Conservation (phyloP, 1,140 invertebrate species). For the Matsumurasca onukii region DNA sequence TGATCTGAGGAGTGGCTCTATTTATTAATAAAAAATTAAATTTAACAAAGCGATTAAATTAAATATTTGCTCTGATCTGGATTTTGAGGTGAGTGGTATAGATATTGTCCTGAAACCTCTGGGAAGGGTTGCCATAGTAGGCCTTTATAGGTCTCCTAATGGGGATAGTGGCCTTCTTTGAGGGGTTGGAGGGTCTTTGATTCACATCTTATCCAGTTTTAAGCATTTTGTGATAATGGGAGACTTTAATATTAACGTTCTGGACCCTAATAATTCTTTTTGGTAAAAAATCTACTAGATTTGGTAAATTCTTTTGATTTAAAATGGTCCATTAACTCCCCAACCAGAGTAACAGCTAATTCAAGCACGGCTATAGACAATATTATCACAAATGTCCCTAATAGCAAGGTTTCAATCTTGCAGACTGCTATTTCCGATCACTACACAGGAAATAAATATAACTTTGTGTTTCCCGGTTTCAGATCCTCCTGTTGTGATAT, state of each 20-base stretch:
- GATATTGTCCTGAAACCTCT: too few relatives aligned
- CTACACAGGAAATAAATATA: neutral
- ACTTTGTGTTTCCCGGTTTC: too few relatives aligned
- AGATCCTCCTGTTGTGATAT: too few relatives aligned
- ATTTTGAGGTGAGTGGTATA: too few relatives aligned
- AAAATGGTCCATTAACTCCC: neutral
- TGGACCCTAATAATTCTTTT: neutral
- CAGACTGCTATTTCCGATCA: neutral
- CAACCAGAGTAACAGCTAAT: neutral
- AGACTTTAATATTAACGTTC: neutral
- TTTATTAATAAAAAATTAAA: too few relatives aligned
- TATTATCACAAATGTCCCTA: neutral
- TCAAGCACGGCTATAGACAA: neutral
- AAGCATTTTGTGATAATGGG: neutral
- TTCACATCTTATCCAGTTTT: neutral
- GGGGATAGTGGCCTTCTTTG: neutral
- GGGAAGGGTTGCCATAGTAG: too few relatives aligned
- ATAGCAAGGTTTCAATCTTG: neutral
- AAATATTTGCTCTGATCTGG: too few relatives aligned
- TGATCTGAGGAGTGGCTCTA: too few relatives aligned
- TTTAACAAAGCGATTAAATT: too few relatives aligned
- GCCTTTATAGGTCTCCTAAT: neutral
- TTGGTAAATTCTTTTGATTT: neutral
- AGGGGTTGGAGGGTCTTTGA: neutral
- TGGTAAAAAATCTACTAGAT: neutral